A percentile compares a stretch with the other conserved stretches of the same genome.
phyloP scores from a whole-genome alignment of 2,888 invertebrate genomes.

The Thereva unica region DNA sequence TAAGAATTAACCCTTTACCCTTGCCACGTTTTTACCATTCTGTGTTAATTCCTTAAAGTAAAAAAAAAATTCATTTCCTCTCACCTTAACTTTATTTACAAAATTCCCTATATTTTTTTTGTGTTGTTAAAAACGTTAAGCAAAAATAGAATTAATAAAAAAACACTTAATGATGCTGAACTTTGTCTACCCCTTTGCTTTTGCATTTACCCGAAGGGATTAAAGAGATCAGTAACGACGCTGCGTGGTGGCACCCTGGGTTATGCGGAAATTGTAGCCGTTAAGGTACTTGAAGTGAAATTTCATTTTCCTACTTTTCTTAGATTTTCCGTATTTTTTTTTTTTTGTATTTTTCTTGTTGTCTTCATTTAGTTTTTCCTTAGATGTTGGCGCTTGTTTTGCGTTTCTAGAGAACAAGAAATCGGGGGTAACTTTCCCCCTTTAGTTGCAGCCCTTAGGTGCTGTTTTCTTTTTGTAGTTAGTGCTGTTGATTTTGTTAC shows the following conservation, averaged over 20 bases:
- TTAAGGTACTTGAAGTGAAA: constrained; percentile 74
- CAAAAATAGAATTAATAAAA: not conserved
- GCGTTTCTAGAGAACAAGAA: not conserved
- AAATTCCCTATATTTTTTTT: not conserved
- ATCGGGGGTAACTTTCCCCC: constrained; percentile 13
- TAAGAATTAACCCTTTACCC: constrained; percentile 36
- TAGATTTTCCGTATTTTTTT: constrained; percentile 34
- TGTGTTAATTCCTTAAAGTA: not conserved
- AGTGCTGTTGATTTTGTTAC: no score
- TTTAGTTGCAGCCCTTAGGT: not conserved
- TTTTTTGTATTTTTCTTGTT: constrained; percentile 28
- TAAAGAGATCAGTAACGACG: constrained; percentile 92
- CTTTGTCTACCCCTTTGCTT: constrained; percentile 18
- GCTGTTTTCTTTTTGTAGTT: no score
- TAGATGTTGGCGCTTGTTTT: not conserved
- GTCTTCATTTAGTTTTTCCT: constrained; percentile 34
- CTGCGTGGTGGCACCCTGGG: constrained; percentile 84
- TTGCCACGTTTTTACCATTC: not conserved
- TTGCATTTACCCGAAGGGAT: constrained; percentile 64
- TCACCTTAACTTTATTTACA: not conserved
- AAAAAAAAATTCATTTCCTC: not conserved
- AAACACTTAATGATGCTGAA: constrained; percentile 26
- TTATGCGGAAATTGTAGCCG: constrained; percentile 94
- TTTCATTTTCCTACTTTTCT: constrained; percentile 35
- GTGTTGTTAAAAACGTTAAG: not conserved